Base-by-base conservation (phyloP, 2,113 vertebrate genomes). In the Scolopax mira region DNA sequence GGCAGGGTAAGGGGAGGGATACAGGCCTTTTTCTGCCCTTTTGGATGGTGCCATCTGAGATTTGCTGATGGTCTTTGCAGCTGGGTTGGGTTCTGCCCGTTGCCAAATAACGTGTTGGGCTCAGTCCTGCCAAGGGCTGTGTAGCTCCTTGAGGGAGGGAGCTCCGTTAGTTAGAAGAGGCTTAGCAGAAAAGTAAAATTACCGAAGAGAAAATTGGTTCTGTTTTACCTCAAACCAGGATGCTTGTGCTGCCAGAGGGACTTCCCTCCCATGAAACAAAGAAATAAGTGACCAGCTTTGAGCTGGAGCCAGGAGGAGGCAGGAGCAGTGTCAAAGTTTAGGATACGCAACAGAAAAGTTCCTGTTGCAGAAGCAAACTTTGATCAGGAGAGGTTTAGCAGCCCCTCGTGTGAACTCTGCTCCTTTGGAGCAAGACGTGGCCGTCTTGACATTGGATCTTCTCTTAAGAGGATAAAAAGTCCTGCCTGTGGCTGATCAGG, bases 1-100 rank as follows among this genome's bases (percentile, higher is more conserved):
- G 44, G 62, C 58, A 49, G 35, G 23, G 35, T 33, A 25, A 23
- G 0, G 2, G n/a, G 44, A 33, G 31, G n/a, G 48, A 4, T 2
- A 1, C 11, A 37, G 70, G 33, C 46, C 19, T 0, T 0, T 0
- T 14, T 70, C 33, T 73, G 41, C 41, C 42, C 52, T 23, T 66
- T 35, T 19, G 57, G 42, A 4, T 55, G 46, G 31, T 48, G 51
- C 79, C 24, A 7, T 13, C n/a, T 71, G 70, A 46, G 75, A 10
- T 66, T 41, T 79, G 48, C 55, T 70, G 89, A 6, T 3, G 10
- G 24, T 4, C n/a, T 46, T 46, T n/a, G 57, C 71, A 72, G 28
- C 31, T 19, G 51, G 23, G 27, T 64, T 11, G 27, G 6, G 7
- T 31, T 24, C 80, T 83, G 11, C 77, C 62, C n/a, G 21, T 2